Base-by-base conservation (phyloP, 2,797 vertebrate species). In the Gila robusta region DNA sequence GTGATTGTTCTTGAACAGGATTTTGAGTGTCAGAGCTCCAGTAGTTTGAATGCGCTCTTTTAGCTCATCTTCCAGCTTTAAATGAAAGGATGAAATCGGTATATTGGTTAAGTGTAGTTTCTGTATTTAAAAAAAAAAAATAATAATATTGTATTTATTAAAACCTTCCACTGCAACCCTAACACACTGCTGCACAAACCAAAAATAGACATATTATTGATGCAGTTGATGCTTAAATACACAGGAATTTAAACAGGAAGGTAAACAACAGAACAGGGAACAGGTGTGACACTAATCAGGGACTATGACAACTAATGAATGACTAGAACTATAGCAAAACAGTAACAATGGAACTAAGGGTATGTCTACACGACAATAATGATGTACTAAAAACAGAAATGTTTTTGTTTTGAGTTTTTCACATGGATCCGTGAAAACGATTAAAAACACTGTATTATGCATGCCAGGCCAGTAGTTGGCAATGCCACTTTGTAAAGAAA, bases 1-100 rank as follows among this genome's bases (percentile, higher is more conserved):
- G 44, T 93, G 79, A 81, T 76, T 92, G 76, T 73, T 93, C 89
- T 90, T 91, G 28, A 91, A 90, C 6, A 92, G 79, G 72, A 89
- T 82, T 79, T 89, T 91, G 19, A 93, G 79, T 69, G 88, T 69
- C 32, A 87, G 91, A 87, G 71, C 89, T 35, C 89, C 69, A 11
- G 84, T 89, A 72, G 87, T 88, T 85, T 59, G 87, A 62, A 89
- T 79, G 80, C 92, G 84, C 84, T 92, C 82, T 73, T 76, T 84
- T 5, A 93, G 85, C 41, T 74, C 67, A 80, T 87, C 23, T 72
- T 93, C 89, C 88, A 92, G 79, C 85, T 91, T 81, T 8, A 81
- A 44, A 82, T 47, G 32, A 41, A 35, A 49, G 6, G 39, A 14
- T 12, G 5, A 49, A 76, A 69, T 37, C 12, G 2, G 23, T 28